phyloP scores from a whole-genome alignment of 1,140 invertebrate species.

The Neodiprion virginianus region DNA sequence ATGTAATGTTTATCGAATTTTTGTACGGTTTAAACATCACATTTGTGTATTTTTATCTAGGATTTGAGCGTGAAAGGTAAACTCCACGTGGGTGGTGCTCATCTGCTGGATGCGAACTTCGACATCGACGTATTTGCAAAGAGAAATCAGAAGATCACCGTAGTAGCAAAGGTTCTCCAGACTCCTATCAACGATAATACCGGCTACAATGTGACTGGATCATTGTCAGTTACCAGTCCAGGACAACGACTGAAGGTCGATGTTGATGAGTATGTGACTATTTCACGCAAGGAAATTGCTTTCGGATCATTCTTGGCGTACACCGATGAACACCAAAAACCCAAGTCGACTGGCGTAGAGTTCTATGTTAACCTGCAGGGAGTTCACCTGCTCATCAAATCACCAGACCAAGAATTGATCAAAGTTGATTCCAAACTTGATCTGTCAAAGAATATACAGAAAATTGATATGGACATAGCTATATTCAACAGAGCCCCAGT shows the following conservation, averaged over 20 bases:
- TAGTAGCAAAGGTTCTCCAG: conserved; percentile 45
- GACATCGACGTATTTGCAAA: conserved; percentile 70
- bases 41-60: conserved; percentile 32
- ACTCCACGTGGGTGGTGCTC: conserved; percentile 54
- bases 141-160: conserved; percentile 67
- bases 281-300: conserved; percentile 45
- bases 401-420: conserved; percentile 64
- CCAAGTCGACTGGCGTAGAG: conserved; percentile 50
- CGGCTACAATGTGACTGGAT: conserved; percentile 52
- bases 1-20: no score
- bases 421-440: conserved; percentile 57
- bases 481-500: conserved; percentile 61
- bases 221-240: conserved; percentile 53
- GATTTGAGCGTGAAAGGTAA: conserved; percentile 62
- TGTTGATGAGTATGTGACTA: conserved; percentile 43
- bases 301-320: conserved; percentile 51
- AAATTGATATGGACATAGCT: conserved; percentile 59
- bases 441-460: conserved; percentile 59
- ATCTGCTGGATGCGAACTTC: conserved; percentile 57
- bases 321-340: conserved; percentile 51
- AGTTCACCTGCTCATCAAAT: conserved; percentile 57
- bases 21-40: no score
- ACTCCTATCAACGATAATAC: conserved; percentile 35
- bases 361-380: conserved; percentile 54
- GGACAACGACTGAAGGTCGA: conserved; percentile 59